A percentile compares a stretch with the other conserved stretches of the same genome.
Evolutionary conservation across 2,888 invertebrate genomes (phyloP).

Genomic region (Rhodophaea formosa): DNA sequence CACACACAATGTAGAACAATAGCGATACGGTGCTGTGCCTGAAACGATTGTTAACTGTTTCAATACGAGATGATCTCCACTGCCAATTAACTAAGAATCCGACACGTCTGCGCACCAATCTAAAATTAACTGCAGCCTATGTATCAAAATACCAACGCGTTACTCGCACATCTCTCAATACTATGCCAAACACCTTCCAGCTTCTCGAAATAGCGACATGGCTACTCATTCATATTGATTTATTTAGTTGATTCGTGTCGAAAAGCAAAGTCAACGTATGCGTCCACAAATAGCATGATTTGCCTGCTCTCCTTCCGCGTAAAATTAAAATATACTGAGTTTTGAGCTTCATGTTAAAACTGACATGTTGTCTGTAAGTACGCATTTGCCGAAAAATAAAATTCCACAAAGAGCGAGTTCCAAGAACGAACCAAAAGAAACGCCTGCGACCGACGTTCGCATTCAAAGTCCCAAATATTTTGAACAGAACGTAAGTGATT

Average conservation of each 20-base stretch:
- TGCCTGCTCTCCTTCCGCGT: constrained; percentile 13
- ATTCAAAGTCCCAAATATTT: constrained; percentile 78
- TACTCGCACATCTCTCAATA: constrained; percentile 80
- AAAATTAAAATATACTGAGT: neutral
- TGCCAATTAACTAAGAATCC: constrained; percentile 80
- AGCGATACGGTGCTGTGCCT: constrained; percentile 16
- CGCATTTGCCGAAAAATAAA: constrained; percentile 42
- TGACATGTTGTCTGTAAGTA: constrained; percentile 41
- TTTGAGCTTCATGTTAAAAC: neutral
- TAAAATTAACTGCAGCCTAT: constrained; percentile 81
- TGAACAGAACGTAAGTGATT: constrained; percentile 77
- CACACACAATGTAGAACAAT: neutral
- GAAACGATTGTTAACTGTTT: constrained; percentile 32
- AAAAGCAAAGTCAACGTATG: constrained; percentile 36
- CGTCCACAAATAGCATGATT: constrained; percentile 37
- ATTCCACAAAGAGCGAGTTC: constrained; percentile 55
- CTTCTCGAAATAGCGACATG: constrained; percentile 73
- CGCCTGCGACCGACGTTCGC: constrained; percentile 55
- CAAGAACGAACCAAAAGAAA: constrained; percentile 68
- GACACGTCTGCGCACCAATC: constrained; percentile 80
- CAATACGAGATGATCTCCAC: constrained; percentile 69
- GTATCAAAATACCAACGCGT: constrained; percentile 80
- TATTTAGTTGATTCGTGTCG: constrained; percentile 53
- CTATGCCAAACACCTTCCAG: constrained; percentile 81
- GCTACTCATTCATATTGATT: constrained; percentile 70